These are phyloP conservation scores for Lasioglossum figueresi DNA, from an alignment of 2,888 invertebrate species.

Conservation along the genomic window DNA sequence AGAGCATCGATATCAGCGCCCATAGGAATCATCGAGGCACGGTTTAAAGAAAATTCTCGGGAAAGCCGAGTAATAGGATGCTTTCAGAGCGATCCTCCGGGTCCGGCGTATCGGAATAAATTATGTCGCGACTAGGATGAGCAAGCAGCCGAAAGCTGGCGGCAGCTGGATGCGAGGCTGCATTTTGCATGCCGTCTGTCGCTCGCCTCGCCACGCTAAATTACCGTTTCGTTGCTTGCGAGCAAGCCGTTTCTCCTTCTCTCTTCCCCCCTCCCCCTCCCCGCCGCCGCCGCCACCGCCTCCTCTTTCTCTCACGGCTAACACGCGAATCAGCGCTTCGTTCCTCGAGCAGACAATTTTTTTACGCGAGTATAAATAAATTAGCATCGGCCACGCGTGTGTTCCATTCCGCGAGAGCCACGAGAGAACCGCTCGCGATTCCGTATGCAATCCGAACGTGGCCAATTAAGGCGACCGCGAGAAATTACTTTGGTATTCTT, in stretches of 20 bases:
- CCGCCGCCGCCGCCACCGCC: no score
- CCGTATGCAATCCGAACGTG: not conserved
- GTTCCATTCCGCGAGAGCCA: not conserved
- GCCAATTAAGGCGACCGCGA: not conserved
- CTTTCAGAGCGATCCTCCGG: constrained; percentile 5
- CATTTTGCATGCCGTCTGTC: constrained; percentile 75
- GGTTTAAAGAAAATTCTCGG: constrained; percentile 2
- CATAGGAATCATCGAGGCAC: not conserved
- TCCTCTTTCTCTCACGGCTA: constrained; percentile 8
- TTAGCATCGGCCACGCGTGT: constrained; percentile 33
- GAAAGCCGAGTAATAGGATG: not conserved
- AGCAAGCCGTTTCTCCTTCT: not conserved
- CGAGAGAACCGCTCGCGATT: not conserved
- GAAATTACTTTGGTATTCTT: constrained; percentile 26
- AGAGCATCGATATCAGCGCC: not conserved
- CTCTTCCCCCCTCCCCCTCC: constrained; percentile 16
- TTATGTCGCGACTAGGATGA: constrained; percentile 14
- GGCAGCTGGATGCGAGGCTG: constrained; percentile 65
- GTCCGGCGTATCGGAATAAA: constrained; percentile 20
- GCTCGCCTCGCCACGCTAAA: constrained; percentile 72
- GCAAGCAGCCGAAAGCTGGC: constrained; percentile 19
- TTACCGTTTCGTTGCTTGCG: constrained; percentile 56
- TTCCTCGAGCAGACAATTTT: constrained; percentile 53
- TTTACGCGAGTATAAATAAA: constrained; percentile 59
- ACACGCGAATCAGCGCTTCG: constrained; percentile 61